Conservation (phyloP, 37 sponge, comb jelly and placozoan species). For the Cliona cf. orientalis region DNA sequence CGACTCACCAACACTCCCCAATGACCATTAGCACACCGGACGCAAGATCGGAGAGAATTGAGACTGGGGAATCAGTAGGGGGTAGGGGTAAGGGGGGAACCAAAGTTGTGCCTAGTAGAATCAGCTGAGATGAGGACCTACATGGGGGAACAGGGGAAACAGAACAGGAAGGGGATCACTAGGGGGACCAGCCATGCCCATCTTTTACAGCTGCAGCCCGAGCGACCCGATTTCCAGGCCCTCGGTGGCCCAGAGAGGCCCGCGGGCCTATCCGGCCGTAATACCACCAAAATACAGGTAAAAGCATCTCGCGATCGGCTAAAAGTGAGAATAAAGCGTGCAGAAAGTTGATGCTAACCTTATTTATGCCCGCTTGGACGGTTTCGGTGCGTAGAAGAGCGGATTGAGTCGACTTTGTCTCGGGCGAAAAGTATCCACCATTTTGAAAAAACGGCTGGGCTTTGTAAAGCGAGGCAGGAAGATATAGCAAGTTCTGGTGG, state of each 20-base stretch:
- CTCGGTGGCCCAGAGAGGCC: not conserved
- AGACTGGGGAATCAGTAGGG: no score
- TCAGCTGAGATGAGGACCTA: constrained; percentile 8
- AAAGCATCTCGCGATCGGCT: not conserved
- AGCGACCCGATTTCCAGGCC: no score
- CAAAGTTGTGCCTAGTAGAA: no score
- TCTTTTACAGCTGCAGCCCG: not conserved
- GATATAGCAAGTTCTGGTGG: constrained; percentile 51
- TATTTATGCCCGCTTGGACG: not conserved
- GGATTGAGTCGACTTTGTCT: not conserved
- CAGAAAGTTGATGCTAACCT: constrained; percentile 36
- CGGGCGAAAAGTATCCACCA: constrained; percentile 59
- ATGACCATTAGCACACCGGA: no score
- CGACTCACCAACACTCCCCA: no score
- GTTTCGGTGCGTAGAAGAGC: not conserved
- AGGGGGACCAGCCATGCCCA: constrained; percentile 50
- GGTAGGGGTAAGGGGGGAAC: no score
- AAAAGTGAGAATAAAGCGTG: constrained; percentile 10
- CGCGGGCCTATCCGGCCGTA: not conserved
- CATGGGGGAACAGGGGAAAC: not conserved
- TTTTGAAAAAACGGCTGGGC: constrained; percentile 55
- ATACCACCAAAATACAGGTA: constrained; percentile 7
- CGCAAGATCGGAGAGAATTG: no score
- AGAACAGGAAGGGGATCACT: constrained; percentile 32
- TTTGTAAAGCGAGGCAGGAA: constrained; percentile 73